Evolutionary conservation across 2,888 invertebrate species (phyloP), one percentile per base, ranked within the genome.

Genomic region (Diabrotica balteata): DNA sequence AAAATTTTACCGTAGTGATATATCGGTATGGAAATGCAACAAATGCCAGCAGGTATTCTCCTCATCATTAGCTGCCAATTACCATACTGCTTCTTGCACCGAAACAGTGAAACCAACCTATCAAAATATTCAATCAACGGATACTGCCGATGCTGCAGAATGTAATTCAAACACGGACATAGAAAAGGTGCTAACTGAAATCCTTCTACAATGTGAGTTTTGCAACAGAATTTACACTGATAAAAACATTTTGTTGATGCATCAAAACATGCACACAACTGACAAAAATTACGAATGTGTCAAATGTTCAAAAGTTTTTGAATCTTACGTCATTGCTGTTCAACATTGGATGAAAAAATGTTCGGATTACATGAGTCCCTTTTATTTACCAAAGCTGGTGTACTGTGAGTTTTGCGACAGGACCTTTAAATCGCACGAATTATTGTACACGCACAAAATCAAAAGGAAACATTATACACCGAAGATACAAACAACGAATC

Each of bases 161-260:
- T 17, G 32, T 9, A 45, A 32, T 8, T 69, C 72, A 9, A 72
- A 73, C 63, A 71, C 73, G 52, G 75, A 78, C 59, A 78, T 82
- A 7, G 81, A 83, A 65, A 83, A 81, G 75, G 80, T 83, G 44
- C 73, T 81, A n/a, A 84, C 84, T 0, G 84, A 85, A 72, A 74
- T 84, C 42, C 69, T 89, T 7, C 80, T 88, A 45, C 89, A 89
- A 76, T 89, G 89, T 70, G 89, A 89, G 78, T 89, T 87, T 75
- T 90, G 89, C 74, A 89, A 88, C 73, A 85, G 86, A 52, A 84
- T 87, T 0, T 90, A 88, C 73, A 85, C 86, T 0, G 87, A 88
- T 58, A 84, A 86, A 54, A 83, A 84, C 0, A 81, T 84, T 53
- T 75, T 90, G 45, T 76, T 85, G 9, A 75, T 76, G 47, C 87